phyloP scores from a whole-genome alignment of 2,888 invertebrate species.

The Microdon myrmicae region DNA sequence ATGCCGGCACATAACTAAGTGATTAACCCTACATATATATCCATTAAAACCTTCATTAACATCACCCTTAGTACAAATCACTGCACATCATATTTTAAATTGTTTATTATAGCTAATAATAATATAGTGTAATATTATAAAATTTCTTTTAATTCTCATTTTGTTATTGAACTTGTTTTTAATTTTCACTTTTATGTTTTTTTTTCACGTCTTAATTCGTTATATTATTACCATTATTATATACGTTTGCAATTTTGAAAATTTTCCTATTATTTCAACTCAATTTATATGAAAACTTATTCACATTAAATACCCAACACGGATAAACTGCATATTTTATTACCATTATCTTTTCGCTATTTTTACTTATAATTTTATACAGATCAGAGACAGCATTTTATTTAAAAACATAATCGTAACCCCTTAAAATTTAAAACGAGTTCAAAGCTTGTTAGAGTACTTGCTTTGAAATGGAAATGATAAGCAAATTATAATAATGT shows the following conservation, averaged over 20 bases:
- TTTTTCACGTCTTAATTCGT: slow-evolving; percentile 27
- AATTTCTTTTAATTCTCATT: slow-evolving; percentile 29
- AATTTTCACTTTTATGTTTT: slow-evolving; percentile 12
- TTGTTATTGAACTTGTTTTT: slow-evolving; percentile 6
- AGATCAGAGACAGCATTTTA: slow-evolving; percentile 15
- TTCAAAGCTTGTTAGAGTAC: background rate
- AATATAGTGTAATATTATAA: slow-evolving; percentile 50
- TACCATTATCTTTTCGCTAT: slow-evolving; percentile 4
- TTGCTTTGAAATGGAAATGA: slow-evolving; percentile 9
- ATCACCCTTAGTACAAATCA: too few relatives aligned
- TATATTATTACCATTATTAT: too few relatives aligned
- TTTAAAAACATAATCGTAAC: slow-evolving; percentile 6
- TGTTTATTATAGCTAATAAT: slow-evolving; percentile 49
- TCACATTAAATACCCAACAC: slow-evolving; percentile 37
- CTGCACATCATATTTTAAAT: slow-evolving; percentile 42
- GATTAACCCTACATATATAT: too few relatives aligned
- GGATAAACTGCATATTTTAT: slow-evolving; percentile 28
- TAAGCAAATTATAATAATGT: too few relatives aligned
- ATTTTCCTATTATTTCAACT: slow-evolving; percentile 38
- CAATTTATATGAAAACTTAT: slow-evolving; percentile 29
- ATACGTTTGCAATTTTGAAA: slow-evolving; percentile 21
- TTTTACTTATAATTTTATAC: slow-evolving; percentile 18
- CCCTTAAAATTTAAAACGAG: slow-evolving; percentile 12
- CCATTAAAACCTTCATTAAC: too few relatives aligned
- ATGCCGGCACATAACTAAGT: too few relatives aligned